A percentile compares a stretch with the other conserved stretches of the same genome.
Evolutionary conservation across 2,797 vertebrate species (phyloP).

Genomic region (Peromyscus nudipes): DNA sequence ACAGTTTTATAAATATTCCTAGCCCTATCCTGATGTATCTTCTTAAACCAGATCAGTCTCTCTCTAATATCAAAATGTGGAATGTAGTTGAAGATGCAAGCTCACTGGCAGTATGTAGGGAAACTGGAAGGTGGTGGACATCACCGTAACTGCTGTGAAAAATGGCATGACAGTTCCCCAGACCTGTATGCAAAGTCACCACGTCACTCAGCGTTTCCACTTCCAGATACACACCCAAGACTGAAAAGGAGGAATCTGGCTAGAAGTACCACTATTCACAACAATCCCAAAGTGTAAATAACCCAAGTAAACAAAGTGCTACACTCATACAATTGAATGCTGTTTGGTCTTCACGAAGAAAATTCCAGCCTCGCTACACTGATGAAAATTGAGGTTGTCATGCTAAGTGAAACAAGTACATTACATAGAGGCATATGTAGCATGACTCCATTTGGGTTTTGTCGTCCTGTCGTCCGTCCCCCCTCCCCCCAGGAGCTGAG

Average conservation of each 20-base stretch:
- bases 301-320: background rate
- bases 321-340: background rate
- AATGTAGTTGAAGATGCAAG: slow-evolving; percentile 37
- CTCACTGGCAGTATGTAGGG: background rate
- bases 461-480: no score
- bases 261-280: background rate
- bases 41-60: background rate
- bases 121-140: background rate
- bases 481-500: no score
- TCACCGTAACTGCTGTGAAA: background rate
- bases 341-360: background rate
- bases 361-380: background rate
- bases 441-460: background rate
- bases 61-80: slow-evolving; percentile 49
- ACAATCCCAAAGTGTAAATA: background rate
- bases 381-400: background rate
- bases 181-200: background rate
- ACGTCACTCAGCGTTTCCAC: background rate
- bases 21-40: background rate
- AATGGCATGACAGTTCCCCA: background rate
- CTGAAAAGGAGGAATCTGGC: background rate
- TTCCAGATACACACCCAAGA: background rate
- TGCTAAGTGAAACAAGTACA: background rate
- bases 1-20: background rate
- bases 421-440: background rate